Percentiles rank a stretch among this genome's conserved stretches.
Conservation (phyloP, 1,140 invertebrate species). For the Tetragnatha versicolor region DNA sequence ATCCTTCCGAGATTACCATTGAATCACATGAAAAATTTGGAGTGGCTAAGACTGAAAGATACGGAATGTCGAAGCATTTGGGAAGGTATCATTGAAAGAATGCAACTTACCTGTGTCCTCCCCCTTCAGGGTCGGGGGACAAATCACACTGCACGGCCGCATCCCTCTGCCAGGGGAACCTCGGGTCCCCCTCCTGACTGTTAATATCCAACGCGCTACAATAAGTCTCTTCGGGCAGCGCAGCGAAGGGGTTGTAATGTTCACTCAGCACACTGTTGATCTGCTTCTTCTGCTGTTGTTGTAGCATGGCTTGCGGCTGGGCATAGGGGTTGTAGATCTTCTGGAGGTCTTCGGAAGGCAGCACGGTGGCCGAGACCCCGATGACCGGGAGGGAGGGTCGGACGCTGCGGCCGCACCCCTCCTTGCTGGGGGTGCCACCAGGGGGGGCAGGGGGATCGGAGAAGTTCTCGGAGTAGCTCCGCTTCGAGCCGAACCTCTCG, state of each 20-base stretch:
- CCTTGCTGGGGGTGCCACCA: not conserved
- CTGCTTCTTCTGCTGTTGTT: conserved; percentile 25
- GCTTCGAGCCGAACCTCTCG: conserved; percentile 60
- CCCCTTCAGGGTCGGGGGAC: conserved; percentile 51
- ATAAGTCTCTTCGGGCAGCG: conserved; percentile 58
- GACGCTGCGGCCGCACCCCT: not conserved
- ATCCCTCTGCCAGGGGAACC: conserved; percentile 65
- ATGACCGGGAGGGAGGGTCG: conserved; percentile 27
- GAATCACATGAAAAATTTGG: too few relatives aligned
- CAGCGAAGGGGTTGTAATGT: conserved; percentile 53
- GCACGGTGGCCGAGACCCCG: not conserved
- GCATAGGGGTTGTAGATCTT: conserved; percentile 31
- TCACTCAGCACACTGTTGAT: conserved; percentile 17
- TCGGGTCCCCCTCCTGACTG: conserved; percentile 60
- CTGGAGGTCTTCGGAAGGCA: conserved; percentile 9
- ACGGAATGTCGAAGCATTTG: too few relatives aligned
- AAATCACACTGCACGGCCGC: conserved; percentile 62
- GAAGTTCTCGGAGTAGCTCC: conserved; percentile 60
- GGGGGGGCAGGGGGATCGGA: conserved; percentile 52
- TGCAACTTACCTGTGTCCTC: conserved; percentile 36
- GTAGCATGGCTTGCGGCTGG: conserved; percentile 14
- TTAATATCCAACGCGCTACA: conserved; percentile 62
- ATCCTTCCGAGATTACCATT: too few relatives aligned
- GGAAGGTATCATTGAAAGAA: too few relatives aligned
- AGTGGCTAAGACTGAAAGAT: too few relatives aligned